A percentile compares a stretch with the other conserved stretches of the same genome.
phyloP scores from a whole-genome alignment of 2,797 vertebrate genomes.

The Eidolon dupreanum region DNA sequence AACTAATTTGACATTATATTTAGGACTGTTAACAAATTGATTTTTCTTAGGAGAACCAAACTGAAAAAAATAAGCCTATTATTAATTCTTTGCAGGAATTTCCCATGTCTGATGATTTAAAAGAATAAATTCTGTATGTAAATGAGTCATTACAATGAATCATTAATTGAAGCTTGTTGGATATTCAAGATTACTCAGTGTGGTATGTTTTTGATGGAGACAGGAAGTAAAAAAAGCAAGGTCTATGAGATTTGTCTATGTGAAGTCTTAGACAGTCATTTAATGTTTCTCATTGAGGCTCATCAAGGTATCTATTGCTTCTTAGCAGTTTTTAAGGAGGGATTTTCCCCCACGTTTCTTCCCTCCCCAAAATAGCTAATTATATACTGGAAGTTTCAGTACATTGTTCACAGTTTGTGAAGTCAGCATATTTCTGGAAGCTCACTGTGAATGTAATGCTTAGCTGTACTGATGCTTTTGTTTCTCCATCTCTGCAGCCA shows the following conservation, averaged over 20 bases:
- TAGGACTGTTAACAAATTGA: constrained; percentile 35
- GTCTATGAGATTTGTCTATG: constrained; percentile 63
- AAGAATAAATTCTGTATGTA: constrained; percentile 73
- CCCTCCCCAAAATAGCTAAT: constrained; percentile 81
- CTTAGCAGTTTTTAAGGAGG: constrained; percentile 78
- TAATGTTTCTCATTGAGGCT: constrained; percentile 77
- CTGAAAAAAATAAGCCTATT: constrained; percentile 49
- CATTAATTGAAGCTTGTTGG: constrained; percentile 74
- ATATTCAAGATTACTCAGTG: constrained; percentile 79
- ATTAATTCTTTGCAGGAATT: constrained; percentile 81
- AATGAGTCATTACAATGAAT: constrained; percentile 75
- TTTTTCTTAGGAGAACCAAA: constrained; percentile 61
- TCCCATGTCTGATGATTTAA: constrained; percentile 75
- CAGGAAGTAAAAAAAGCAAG: constrained; percentile 82
- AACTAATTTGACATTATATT: constrained; percentile 52
- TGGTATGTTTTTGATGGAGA: constrained; percentile 79
- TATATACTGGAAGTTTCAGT: constrained; percentile 83
- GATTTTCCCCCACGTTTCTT: constrained; percentile 72
- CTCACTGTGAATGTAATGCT: constrained; percentile 81
- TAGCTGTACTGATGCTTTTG: constrained; percentile 85
- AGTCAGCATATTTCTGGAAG: constrained; percentile 84
- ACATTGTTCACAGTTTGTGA: constrained; percentile 82
- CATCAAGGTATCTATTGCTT: constrained; percentile 82
- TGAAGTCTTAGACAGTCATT: constrained; percentile 77
- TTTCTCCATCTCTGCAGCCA: constrained; percentile 84